phyloP scores from a whole-genome alignment of 92 coral and sea anemone species.

The Zoanthus sansibaricus region DNA sequence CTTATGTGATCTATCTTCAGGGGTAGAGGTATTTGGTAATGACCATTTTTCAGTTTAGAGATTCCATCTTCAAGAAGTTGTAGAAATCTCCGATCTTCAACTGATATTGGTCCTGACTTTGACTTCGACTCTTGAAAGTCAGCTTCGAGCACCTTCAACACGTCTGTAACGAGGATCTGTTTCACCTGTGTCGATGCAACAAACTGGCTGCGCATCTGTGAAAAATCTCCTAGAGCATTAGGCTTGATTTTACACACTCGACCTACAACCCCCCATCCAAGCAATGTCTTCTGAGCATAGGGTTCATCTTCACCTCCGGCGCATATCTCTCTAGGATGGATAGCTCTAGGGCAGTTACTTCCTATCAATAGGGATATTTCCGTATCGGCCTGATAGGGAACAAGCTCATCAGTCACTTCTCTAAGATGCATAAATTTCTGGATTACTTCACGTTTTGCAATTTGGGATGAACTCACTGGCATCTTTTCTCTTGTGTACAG shows the following conservation, averaged over 20 bases:
- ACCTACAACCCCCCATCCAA: constrained; percentile 35
- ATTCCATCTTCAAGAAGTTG: neutral
- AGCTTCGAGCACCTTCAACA: constrained; percentile 22
- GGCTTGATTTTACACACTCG: constrained; percentile 1
- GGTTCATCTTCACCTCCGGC: constrained; percentile 21
- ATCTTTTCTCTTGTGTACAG: constrained; percentile 15
- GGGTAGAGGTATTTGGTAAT: constrained; percentile 17
- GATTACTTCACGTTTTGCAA: neutral
- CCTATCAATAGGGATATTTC: too few species aligned
- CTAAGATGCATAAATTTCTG: constrained; percentile 9
- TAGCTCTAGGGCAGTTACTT: neutral
- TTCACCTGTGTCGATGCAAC: constrained; percentile 29
- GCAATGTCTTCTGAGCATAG: constrained; percentile 17
- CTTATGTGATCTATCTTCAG: neutral
- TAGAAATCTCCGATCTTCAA: constrained; percentile 31
- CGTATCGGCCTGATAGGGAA: neutral
- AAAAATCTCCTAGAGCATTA: neutral
- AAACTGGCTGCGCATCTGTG: constrained; percentile 3
- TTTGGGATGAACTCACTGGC: neutral
- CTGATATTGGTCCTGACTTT: constrained; percentile 15
- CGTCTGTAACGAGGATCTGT: constrained; percentile 25
- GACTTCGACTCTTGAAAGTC: constrained; percentile 35
- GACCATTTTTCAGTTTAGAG: constrained; percentile 25
- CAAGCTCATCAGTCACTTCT: neutral
- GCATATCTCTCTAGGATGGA: neutral